Evolutionary conservation across 2,113 vertebrate genomes (phyloP).

Genomic region (Seriola rivoliana): DNA sequence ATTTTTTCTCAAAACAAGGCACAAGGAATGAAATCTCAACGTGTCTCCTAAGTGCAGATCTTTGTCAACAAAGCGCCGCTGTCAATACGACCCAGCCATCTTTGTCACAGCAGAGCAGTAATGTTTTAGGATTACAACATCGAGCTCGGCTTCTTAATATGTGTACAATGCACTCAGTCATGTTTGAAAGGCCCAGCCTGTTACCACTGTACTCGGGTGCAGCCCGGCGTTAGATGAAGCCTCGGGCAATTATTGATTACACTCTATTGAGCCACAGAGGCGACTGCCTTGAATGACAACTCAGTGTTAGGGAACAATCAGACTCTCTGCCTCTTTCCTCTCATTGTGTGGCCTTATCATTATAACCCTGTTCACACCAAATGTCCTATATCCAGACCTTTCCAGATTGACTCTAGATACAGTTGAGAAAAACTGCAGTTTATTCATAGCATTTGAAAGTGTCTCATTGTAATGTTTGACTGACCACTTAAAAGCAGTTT

Average conservation of each 20-base stretch:
- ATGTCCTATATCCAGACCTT: neutral
- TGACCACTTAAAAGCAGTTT: neutral
- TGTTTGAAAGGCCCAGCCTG: slow-evolving; percentile 62
- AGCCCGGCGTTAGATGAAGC: slow-evolving; percentile 62
- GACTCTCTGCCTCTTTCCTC: slow-evolving; percentile 1
- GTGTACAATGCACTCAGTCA: slow-evolving; percentile 57
- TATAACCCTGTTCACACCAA: slow-evolving; percentile 23
- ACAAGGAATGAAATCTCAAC: neutral
- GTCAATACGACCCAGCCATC: neutral
- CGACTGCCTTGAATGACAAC: slow-evolving; percentile 69
- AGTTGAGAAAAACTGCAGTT: neutral
- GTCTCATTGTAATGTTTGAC: neutral
- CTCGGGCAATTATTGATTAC: slow-evolving; percentile 75
- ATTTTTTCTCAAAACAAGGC: neutral
- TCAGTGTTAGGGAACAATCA: slow-evolving; percentile 52
- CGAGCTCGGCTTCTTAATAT: slow-evolving; percentile 39
- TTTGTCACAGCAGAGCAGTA: slow-evolving; percentile 10
- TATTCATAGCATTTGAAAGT: neutral
- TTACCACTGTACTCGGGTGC: slow-evolving; percentile 61
- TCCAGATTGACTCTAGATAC: neutral
- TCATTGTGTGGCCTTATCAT: slow-evolving; percentile 29
- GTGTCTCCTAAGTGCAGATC: neutral
- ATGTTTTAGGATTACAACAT: slow-evolving; percentile 28
- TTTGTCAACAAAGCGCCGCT: slow-evolving; percentile 19
- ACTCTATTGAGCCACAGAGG: slow-evolving; percentile 66